These are phyloP conservation scores for Malaclemys terrapin DNA, from an alignment of 2,113 vertebrate species.

Conservation along the genomic window DNA sequence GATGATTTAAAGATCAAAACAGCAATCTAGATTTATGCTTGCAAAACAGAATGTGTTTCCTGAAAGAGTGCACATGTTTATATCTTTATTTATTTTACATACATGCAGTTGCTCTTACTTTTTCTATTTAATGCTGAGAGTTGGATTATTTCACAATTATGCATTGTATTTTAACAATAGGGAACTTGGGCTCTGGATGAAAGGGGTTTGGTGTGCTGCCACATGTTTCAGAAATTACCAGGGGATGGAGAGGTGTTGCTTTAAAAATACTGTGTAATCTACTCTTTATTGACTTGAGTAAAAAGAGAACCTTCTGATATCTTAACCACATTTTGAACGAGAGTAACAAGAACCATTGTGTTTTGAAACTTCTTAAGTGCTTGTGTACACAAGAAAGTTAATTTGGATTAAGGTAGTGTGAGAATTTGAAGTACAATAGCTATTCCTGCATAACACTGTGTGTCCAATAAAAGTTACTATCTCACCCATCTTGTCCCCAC, in stretches of 20 bases:
- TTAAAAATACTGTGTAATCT: background rate
- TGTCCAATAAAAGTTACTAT: background rate
- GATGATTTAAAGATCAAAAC: background rate
- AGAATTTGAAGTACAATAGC: background rate
- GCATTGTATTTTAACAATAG: background rate
- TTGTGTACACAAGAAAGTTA: background rate
- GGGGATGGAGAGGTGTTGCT: background rate
- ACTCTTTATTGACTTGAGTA: background rate
- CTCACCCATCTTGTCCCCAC: background rate
- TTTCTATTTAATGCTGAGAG: background rate
- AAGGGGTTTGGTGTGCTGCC: background rate
- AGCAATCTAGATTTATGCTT: background rate
- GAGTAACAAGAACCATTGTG: background rate
- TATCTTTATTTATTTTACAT: background rate
- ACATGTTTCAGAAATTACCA: background rate
- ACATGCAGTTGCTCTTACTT: rapidly evolving
- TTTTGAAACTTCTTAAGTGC: background rate
- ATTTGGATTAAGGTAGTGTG: background rate
- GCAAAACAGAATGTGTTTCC: background rate
- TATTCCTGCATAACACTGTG: background rate
- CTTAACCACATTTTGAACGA: background rate
- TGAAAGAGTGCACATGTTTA: background rate
- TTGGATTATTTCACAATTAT: background rate
- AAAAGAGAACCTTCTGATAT: background rate
- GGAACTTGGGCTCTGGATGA: background rate